Conservation (phyloP, 2,797 vertebrate genomes). For the Acanthurus tractus region DNA sequence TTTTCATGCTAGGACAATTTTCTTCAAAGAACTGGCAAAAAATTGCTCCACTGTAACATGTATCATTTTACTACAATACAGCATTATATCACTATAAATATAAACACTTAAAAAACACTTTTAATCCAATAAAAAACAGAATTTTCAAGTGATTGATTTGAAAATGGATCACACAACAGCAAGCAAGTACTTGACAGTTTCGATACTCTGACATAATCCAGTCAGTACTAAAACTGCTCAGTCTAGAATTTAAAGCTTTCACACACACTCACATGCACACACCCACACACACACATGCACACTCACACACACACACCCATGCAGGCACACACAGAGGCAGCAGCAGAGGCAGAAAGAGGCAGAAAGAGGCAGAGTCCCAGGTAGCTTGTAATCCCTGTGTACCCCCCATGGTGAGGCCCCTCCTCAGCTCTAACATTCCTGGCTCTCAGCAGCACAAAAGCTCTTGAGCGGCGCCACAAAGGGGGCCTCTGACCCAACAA, state of each 20-base stretch:
- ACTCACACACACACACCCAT: conserved; percentile 4
- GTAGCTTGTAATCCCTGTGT: conserved; percentile 97
- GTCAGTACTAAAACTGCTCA: conserved; percentile 11
- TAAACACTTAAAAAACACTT: no score
- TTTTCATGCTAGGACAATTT: no score
- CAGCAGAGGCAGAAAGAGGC: conserved; percentile 98
- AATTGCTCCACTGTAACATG: no score
- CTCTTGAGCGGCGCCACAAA: conserved; percentile 89
- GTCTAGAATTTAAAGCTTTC: background rate
- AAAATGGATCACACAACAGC: no score
- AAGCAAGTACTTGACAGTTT: no score
- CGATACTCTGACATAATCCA: conserved; percentile 6
- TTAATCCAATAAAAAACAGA: no score
- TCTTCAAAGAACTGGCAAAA: no score
- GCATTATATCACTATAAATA: no score
- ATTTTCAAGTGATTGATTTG: no score
- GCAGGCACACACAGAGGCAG: conserved; percentile 20
- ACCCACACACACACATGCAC: conserved; percentile 2
- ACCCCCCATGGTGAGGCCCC: conserved; percentile 92
- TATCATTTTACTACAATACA: no score
- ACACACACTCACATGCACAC: background rate
- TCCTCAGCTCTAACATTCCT: conserved; percentile 93
- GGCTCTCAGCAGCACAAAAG: conserved; percentile 94
- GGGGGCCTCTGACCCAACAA: conserved; percentile 79
- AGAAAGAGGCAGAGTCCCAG: conserved; percentile 99